Conservation (phyloP, 2,113 vertebrate species). For the Microcebus griseorufus region DNA sequence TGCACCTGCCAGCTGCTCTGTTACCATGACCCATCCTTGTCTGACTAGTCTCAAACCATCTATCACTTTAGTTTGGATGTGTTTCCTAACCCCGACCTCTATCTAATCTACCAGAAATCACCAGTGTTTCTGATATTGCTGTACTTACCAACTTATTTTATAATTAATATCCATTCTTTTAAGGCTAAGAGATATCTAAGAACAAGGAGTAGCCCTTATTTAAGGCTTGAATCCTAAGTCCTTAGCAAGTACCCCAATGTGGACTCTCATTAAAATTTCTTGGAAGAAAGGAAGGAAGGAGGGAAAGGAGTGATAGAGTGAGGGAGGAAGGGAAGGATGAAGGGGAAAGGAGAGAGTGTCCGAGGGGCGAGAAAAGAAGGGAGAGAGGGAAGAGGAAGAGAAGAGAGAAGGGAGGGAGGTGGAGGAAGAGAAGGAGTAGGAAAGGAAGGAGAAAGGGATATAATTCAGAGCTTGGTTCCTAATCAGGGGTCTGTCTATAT, state of each 20-base stretch:
- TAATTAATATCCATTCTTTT: background rate
- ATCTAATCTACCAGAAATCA: background rate
- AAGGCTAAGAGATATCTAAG: background rate
- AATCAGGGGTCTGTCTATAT: background rate
- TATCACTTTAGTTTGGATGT: background rate
- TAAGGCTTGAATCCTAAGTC: background rate
- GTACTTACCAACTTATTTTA: background rate
- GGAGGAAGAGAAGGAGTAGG: background rate
- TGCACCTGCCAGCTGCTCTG: background rate
- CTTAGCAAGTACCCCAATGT: background rate
- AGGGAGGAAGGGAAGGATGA: background rate
- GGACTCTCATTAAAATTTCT: background rate
- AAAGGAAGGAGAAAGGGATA: background rate
- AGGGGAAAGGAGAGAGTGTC: background rate
- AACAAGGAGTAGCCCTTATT: background rate
- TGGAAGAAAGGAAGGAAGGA: background rate
- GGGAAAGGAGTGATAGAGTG: background rate
- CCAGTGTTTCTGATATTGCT: background rate
- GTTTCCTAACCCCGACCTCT: background rate
- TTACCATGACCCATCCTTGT: background rate
- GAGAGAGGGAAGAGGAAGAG: background rate
- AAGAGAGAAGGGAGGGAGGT: background rate
- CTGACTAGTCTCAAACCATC: background rate
- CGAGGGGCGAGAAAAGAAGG: background rate
- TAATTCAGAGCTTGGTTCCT: background rate